These are phyloP conservation scores for Oligia latruncula DNA, from an alignment of 2,888 invertebrate species.

Conservation along the genomic window DNA sequence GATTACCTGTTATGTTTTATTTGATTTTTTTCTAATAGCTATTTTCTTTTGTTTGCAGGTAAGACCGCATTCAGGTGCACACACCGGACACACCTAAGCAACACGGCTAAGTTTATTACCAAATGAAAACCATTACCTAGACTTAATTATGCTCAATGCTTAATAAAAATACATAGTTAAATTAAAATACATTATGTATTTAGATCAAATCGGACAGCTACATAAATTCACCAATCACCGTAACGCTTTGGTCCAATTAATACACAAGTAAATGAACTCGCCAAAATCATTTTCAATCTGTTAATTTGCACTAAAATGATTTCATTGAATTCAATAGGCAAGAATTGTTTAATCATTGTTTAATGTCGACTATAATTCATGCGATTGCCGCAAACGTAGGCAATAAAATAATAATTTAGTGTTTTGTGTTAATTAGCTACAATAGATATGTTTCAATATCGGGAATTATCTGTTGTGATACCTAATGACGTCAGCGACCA, in stretches of 20 bases:
- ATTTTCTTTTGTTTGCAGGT: conserved; percentile 72
- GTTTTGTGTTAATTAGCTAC: conserved; percentile 64
- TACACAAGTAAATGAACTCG: conserved; percentile 53
- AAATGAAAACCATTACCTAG: background rate
- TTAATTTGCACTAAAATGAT: conserved; percentile 61
- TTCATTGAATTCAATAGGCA: conserved; percentile 63
- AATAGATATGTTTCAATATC: conserved; percentile 64
- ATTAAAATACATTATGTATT: conserved; percentile 33
- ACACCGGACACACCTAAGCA: background rate
- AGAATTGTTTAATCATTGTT: conserved; percentile 66
- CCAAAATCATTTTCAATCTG: conserved; percentile 52
- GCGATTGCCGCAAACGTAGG: conserved; percentile 62
- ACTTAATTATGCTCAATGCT: conserved; percentile 11
- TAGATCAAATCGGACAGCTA: conserved; percentile 29
- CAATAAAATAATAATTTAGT: conserved; percentile 69
- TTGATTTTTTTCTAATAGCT: conserved; percentile 25
- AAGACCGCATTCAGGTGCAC: conserved; percentile 60
- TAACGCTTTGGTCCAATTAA: conserved; percentile 46
- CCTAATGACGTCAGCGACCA: conserved; percentile 53
- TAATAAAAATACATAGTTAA: conserved; percentile 41
- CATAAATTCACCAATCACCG: conserved; percentile 53
- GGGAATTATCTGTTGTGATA: conserved; percentile 48
- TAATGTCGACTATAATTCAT: conserved; percentile 66
- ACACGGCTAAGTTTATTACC: conserved; percentile 38
- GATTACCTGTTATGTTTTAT: background rate